Conservation (phyloP, 2,113 vertebrate species). For the Ophiodon elongatus region DNA sequence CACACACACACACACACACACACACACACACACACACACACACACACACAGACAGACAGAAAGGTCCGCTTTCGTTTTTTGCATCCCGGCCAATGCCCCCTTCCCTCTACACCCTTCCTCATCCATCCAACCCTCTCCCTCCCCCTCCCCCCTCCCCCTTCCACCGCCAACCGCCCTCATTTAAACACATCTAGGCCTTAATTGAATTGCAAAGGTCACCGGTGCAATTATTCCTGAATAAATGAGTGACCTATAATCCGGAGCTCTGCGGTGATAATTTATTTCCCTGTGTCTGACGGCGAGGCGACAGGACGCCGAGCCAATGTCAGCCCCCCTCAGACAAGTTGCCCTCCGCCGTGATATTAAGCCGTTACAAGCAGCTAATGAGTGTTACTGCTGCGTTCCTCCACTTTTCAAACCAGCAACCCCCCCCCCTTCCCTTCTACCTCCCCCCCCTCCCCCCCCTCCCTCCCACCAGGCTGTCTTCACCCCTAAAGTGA, state of each 20-base stretch:
- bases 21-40: constrained; percentile 13
- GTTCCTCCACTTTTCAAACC: constrained; percentile 57
- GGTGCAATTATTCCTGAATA: constrained; percentile 85
- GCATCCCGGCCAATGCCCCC: constrained; percentile 51
- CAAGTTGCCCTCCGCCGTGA: constrained; percentile 71
- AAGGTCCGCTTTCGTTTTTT: constrained; percentile 40
- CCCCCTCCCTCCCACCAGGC: not conserved
- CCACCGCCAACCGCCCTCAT: constrained; percentile 66
- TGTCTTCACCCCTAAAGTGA: constrained; percentile 41
- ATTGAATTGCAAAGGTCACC: constrained; percentile 85
- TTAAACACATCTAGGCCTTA: constrained; percentile 82
- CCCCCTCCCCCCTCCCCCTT: not conserved
- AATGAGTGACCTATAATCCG: constrained; percentile 84
- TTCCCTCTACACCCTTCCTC: not conserved
- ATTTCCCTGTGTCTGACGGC: constrained; percentile 75
- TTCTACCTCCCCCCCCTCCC: not conserved
- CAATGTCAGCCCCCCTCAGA: constrained; percentile 71
- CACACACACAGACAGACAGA: constrained; percentile 33
- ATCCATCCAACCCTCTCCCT: not conserved
- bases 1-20: constrained; percentile 5
- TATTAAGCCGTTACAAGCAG: constrained; percentile 77
- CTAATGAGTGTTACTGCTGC: constrained; percentile 76
- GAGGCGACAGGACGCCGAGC: constrained; percentile 69
- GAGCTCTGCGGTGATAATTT: constrained; percentile 74
- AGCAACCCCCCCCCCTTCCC: no score